Base-by-base conservation (phyloP, 2,888 invertebrate species). In the Apamea crenata region DNA sequence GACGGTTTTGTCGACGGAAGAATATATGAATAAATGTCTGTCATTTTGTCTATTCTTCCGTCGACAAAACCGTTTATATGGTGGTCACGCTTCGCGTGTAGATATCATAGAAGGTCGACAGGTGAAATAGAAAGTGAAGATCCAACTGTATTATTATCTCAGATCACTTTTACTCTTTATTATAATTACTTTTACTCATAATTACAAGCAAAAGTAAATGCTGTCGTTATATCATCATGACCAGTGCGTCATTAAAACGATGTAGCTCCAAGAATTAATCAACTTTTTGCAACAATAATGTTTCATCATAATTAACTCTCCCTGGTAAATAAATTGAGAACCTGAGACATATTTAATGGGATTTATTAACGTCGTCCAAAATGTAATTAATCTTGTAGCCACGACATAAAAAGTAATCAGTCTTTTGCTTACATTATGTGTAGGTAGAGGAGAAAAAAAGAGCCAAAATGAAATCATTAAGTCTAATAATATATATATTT, bases 281-380 rank as follows among this genome's bases (percentile, higher is more conserved):
- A 66, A 70, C 44, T 82, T 82, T 80, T 84, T 74, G 65, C 65
- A 66, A 74, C 70, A 79, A 61, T 78, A 68, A 59, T 47, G 50
- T 73, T 65, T 47, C 56, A 56, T 68, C 50, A 63, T 63, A 63
- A 73, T 53, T 61, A 70, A 53, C 79, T 71, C 53, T 59, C 44
- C 0, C 47, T 10, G 21, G 40, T 29, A 70, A 70, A 84, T 68
- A 63, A 50, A 79, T 74, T 69, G 59, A 66, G 50, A 66, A 69
- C 18, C 21, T 47, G 36, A 79, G 71, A 50, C 21, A 40, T 44
- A 78, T 25, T 82, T 50, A 50, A 70, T 68, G n/a, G 47, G 40
- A 63, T 68, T 61, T 68, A 78, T 68, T 78, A 44, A 71, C 78
- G 47, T 80, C n/a, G 36, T 32, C 40, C 47, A 72, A 65, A 68